Evolutionary conservation across 2,113 vertebrate species (phyloP), one percentile per base, ranked within the genome.

Genomic region (Toxotes jaculatrix): DNA sequence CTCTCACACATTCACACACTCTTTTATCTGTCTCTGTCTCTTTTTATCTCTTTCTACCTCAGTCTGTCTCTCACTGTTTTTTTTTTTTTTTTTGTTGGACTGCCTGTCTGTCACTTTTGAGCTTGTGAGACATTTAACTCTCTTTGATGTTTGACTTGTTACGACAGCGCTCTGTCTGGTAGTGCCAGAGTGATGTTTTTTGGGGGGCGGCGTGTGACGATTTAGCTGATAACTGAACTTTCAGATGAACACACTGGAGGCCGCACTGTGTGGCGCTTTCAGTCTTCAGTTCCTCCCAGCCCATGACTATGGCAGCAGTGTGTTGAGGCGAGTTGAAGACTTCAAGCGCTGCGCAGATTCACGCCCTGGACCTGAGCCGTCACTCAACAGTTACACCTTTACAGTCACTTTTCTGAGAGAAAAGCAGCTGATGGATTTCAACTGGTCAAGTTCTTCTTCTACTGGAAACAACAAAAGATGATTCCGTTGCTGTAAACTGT

Each of bases 281-380:
- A 96, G 95, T 96, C 94, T 96, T 96, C 88, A 94, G 94, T 95
- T 96, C 94, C 95, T 96, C 96, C 94, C 95, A 96, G 95, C 92
- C 94, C 93, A 88, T 95, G 88, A 89, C 84, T 87, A 88, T 92
- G 90, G 89, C 89, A 89, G 87, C 85, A 87, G 86, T 94, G 95
- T 95, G 94, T 95, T 94, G 96, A 96, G 95, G 94, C 91, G 91
- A 95, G 94, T 93, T 95, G 94, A 96, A 96, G 94, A 95, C 94
- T 95, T 94, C 84, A 95, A 96, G 91, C 91, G 95, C 95, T 95
- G 93, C 90, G 67, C 94, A 93, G 95, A 95, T 88, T 90, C 92
- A 88, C 82, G 78, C 83, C 82, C 53, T 13, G 57, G 74, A 82
- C 40, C 61, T 14, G 57, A 56, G 57, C 77, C 2, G 36, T 6